These are phyloP conservation scores for Phallusia fumigata DNA, from an alignment of 23 tunicate species.

Conservation along the genomic window DNA sequence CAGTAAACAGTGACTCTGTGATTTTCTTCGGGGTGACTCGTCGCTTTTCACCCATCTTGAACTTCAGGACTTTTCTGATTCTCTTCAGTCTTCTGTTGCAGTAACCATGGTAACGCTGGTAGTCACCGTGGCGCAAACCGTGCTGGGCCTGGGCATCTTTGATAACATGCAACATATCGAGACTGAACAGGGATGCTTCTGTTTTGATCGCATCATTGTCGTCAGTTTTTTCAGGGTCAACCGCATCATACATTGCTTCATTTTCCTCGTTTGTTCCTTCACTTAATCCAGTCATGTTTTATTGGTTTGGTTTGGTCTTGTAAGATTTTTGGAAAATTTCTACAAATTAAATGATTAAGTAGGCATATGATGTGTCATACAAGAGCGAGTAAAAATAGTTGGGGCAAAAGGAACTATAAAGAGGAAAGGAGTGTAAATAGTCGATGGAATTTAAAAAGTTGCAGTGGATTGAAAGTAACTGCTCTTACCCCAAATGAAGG, in stretches of 20 bases:
- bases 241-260: conserved; percentile 3
- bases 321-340: background rate
- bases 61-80: conserved; percentile 74
- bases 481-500: too few relatives aligned
- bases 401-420: too few relatives aligned
- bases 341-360: too few relatives aligned
- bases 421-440: too few relatives aligned
- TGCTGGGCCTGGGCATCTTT: conserved; percentile 90
- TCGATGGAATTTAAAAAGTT: too few relatives aligned
- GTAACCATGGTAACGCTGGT: conserved; percentile 88
- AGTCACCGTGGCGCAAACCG: conserved; percentile 92
- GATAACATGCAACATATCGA: conserved; percentile 78
- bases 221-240: background rate
- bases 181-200: conserved; percentile 35
- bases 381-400: too few relatives aligned
- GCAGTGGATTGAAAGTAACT: too few relatives aligned
- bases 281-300: background rate
- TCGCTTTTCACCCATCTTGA: conserved; percentile 83
- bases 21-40: conserved; percentile 67
- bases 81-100: conserved; percentile 81
- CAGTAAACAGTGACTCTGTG: conserved; percentile 58
- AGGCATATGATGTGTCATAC: too few relatives aligned
- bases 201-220: background rate
- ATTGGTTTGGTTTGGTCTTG: background rate
- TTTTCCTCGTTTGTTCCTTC: background rate